phyloP scores from a whole-genome alignment of 2,113 vertebrate genomes.

The Hystrix brachyura region DNA sequence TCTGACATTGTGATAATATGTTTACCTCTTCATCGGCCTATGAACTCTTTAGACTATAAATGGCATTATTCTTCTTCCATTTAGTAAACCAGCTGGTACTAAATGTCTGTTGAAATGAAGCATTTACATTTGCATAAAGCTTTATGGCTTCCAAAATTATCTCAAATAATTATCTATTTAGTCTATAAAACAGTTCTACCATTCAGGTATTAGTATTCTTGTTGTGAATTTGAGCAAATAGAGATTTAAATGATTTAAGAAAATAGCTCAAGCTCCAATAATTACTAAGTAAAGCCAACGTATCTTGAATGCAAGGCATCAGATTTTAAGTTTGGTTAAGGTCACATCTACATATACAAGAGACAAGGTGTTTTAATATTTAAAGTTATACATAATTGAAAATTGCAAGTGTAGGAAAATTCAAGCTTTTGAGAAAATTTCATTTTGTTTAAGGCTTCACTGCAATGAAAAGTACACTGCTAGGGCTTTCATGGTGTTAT shows the following conservation, averaged over 20 bases:
- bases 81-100: background rate
- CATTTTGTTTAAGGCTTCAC: background rate
- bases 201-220: background rate
- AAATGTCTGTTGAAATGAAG: background rate
- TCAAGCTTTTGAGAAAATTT: conserved; percentile 16
- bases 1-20: background rate
- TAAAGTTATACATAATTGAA: conserved; percentile 15
- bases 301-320: conserved; percentile 8
- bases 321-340: conserved; percentile 27
- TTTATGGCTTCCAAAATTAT: background rate
- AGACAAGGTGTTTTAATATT: background rate
- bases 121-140: background rate
- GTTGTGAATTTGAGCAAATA: background rate
- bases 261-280: background rate
- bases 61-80: background rate
- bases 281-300: background rate
- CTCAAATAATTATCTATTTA: conserved; percentile 33
- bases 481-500: background rate
- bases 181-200: background rate
- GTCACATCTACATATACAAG: background rate
- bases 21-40: background rate
- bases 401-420: background rate
- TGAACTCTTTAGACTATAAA: background rate
- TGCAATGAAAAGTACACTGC: background rate
- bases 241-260: background rate